Conservation (phyloP, 1,140 invertebrate genomes). For the Conopomorpha cramerella region DNA sequence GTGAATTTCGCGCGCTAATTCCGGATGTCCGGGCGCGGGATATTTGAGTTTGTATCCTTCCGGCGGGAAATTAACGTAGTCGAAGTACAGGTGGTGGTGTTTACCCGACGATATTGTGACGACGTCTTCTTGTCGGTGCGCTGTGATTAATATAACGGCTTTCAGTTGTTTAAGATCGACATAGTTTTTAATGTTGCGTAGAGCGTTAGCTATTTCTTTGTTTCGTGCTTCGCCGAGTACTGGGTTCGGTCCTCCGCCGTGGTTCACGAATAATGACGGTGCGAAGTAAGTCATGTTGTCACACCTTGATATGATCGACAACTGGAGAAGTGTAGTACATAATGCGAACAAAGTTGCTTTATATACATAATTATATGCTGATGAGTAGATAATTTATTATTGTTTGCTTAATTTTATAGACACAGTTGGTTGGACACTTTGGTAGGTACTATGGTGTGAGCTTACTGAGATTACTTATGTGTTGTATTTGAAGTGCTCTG, state of each 20-base stretch:
- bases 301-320: no score
- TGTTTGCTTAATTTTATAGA: no score
- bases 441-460: no score
- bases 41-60: slow-evolving; percentile 2
- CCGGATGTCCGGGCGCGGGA: not conserved
- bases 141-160: slow-evolving; percentile 4
- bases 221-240: slow-evolving; percentile 3
- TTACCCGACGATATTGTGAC: slow-evolving; percentile 3
- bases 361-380: no score
- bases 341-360: no score
- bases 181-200: not conserved
- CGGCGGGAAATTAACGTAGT: slow-evolving; percentile 4
- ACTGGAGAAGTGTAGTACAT: no score
- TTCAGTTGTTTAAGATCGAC: not conserved
- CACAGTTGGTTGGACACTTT: no score
- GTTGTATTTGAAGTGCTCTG: no score
- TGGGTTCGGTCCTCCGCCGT: slow-evolving; percentile 3
- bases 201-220: slow-evolving; percentile 1
- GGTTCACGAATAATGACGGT: slow-evolving; percentile 4
- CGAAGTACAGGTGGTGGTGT: not conserved
- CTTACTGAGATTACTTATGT: no score
- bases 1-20: slow-evolving; percentile 1
- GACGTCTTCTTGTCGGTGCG: slow-evolving; percentile 3
- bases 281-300: no score
- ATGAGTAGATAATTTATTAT: no score